Percentiles rank a stretch among this genome's conserved stretches.
Conservation (phyloP, 2,888 invertebrate species). For the Clanis bilineata region DNA sequence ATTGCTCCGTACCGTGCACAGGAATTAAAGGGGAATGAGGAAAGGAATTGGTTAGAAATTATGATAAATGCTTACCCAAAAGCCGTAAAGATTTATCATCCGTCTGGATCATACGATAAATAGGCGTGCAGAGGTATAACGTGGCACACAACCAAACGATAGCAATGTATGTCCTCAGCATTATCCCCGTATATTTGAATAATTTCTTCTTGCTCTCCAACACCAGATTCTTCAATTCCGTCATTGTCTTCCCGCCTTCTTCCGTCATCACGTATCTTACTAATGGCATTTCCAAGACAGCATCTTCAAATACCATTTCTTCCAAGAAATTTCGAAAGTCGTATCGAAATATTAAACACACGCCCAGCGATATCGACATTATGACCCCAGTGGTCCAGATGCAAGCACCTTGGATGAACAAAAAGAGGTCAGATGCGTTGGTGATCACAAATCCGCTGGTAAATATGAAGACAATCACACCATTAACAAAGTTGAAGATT, state of each 20-base stretch:
- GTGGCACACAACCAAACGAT: conserved; percentile 55
- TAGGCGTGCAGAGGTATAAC: conserved; percentile 59
- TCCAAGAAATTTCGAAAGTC: conserved; percentile 55
- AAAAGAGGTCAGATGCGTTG: conserved; percentile 44
- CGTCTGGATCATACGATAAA: conserved; percentile 54
- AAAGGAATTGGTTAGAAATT: too few species aligned
- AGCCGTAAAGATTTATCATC: conserved; percentile 56
- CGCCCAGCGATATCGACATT: conserved; percentile 59
- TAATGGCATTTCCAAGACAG: conserved; percentile 58
- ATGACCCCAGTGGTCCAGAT: conserved; percentile 70
- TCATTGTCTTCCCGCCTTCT: conserved; percentile 36
- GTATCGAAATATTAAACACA: conserved; percentile 57
- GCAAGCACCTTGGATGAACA: conserved; percentile 69
- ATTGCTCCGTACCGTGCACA: too few species aligned
- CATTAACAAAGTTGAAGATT: conserved; percentile 56
- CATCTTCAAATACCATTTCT: conserved; percentile 61
- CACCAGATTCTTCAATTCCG: conserved; percentile 54
- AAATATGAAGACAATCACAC: conserved; percentile 55
- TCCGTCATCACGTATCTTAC: conserved; percentile 40
- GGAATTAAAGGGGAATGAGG: too few species aligned
- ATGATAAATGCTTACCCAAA: conserved; percentile 48
- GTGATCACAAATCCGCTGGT: conserved; percentile 56
- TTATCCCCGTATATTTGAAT: conserved; percentile 47
- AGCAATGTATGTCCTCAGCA: conserved; percentile 54
- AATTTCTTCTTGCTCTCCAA: conserved; percentile 49